Conservation (phyloP, 2,888 invertebrate species). For the Eristalis pertinax region DNA sequence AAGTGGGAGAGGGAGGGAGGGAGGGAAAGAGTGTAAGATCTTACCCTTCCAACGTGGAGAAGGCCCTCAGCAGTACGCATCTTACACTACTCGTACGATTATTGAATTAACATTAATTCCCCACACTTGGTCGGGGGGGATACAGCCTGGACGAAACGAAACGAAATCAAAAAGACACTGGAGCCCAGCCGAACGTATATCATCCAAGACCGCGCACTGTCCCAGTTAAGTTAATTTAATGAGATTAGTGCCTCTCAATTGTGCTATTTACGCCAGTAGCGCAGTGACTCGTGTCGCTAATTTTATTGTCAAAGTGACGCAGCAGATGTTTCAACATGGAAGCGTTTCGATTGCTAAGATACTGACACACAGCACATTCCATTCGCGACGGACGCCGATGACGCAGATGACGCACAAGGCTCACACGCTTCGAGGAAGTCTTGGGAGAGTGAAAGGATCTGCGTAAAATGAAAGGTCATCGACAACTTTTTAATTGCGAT, state of each 20-base stretch:
- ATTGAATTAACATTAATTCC: conserved; percentile 70
- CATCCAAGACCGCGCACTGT: conserved; percentile 67
- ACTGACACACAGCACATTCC: background rate
- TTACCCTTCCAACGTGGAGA: conserved; percentile 30
- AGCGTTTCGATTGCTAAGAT: background rate
- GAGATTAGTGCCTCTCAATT: conserved; percentile 72
- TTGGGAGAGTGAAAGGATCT: conserved; percentile 4
- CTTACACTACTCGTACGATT: conserved; percentile 30
- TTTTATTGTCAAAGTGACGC: conserved; percentile 59
- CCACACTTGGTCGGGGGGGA: conserved; percentile 39
- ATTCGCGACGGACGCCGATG: background rate
- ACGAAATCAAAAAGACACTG: conserved; percentile 56
- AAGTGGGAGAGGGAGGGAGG: background rate
- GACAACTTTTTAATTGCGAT: conserved; percentile 19
- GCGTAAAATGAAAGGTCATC: background rate
- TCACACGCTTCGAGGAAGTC: background rate
- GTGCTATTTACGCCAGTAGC: conserved; percentile 66
- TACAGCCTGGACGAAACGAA: conserved; percentile 7
- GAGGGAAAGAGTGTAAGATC: conserved; percentile 13
- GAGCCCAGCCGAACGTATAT: conserved; percentile 48
- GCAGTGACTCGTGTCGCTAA: conserved; percentile 70
- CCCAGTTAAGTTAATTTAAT: conserved; percentile 73
- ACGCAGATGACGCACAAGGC: conserved; percentile 5
- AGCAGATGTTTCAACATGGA: conserved; percentile 36
- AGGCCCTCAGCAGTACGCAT: conserved; percentile 45